phyloP scores from a whole-genome alignment of 23 tunicate species.

The Clavelina lepadiformis region DNA sequence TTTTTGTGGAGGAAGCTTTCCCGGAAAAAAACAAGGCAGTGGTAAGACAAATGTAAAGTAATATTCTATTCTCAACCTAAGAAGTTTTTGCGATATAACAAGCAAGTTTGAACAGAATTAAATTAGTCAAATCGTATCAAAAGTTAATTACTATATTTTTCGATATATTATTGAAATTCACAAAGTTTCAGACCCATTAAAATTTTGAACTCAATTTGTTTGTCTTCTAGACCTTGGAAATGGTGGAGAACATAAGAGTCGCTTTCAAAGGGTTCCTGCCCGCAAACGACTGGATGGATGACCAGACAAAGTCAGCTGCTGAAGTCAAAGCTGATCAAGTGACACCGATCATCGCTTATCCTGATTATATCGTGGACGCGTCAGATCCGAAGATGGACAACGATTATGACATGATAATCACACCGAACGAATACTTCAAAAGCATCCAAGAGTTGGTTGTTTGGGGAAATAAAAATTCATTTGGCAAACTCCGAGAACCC shows the following conservation, averaged over 20 bases:
- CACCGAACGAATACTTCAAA: slow-evolving; percentile 23
- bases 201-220: background rate
- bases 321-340: slow-evolving; percentile 54
- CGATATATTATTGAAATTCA: too few relatives aligned
- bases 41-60: slow-evolving; percentile 24
- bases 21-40: slow-evolving; percentile 71
- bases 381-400: slow-evolving; percentile 58
- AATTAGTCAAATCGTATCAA: background rate
- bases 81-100: background rate
- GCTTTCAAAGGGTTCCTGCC: slow-evolving; percentile 70
- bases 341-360: slow-evolving; percentile 69
- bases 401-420: slow-evolving; percentile 28
- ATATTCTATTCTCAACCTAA: background rate
- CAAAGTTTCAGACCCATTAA: too few relatives aligned
- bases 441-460: slow-evolving; percentile 23
- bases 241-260: slow-evolving; percentile 66
- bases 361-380: slow-evolving; percentile 70
- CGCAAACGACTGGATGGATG: slow-evolving; percentile 89
- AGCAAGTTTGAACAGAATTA: background rate
- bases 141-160: too few relatives aligned
- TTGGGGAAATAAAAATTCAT: background rate
- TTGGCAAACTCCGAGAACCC: slow-evolving; percentile 30
- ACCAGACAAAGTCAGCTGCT: slow-evolving; percentile 56
- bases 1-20: slow-evolving; percentile 68
- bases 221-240: slow-evolving; percentile 52